These are phyloP conservation scores for Piscicola geometra DNA, from an alignment of 2,888 invertebrate genomes.

Conservation along the genomic window DNA sequence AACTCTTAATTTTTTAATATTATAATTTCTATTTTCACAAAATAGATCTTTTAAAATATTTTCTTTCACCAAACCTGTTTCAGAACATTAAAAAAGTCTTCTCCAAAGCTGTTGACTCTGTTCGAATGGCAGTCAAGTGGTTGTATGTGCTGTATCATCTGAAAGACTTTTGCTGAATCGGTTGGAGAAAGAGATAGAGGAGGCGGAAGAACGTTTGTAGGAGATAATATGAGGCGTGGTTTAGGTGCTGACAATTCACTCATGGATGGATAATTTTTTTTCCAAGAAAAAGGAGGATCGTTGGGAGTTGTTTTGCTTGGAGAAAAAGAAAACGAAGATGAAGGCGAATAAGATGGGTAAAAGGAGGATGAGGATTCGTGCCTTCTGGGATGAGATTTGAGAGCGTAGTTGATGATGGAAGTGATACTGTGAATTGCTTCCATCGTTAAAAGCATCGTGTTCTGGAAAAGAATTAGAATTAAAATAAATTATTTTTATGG, in stretches of 20 bases:
- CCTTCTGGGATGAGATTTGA: background rate
- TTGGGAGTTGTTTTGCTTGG: background rate
- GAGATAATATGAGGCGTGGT: background rate
- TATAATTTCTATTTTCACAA: too few relatives aligned
- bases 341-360: too few relatives aligned
- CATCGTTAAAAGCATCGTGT: conserved; percentile 5
- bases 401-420: background rate
- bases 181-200: background rate
- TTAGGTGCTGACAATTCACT: too few relatives aligned
- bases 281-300: too few relatives aligned
- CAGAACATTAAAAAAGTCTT: background rate
- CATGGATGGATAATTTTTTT: background rate
- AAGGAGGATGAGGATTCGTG: too few relatives aligned
- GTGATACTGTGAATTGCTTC: background rate
- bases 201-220: background rate
- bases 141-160: background rate
- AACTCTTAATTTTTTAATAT: too few relatives aligned
- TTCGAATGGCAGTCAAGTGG: background rate
- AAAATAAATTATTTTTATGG: background rate
- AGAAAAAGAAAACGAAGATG: background rate
- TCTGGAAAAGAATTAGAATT: background rate
- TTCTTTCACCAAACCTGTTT: conserved; percentile 2
- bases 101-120: background rate
- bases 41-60: too few relatives aligned
- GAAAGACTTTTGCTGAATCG: background rate